Evolutionary conservation across 30 jellyfish, hydroid and myxozoan genomes (phyloP).

Genomic region (Cassiopea andromeda): DNA sequence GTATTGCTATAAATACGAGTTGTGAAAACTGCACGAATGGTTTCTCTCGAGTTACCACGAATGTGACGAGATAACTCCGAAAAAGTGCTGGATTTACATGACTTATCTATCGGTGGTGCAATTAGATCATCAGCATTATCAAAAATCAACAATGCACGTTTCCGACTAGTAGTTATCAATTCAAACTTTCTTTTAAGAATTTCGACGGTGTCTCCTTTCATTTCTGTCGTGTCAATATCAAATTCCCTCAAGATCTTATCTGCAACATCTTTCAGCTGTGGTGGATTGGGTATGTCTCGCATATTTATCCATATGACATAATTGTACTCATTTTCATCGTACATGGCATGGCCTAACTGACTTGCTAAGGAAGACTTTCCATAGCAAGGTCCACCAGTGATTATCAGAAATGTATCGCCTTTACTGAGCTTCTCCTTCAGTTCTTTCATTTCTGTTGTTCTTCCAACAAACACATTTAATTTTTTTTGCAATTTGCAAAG

Average conservation of each 20-base stretch:
- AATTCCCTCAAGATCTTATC: slow-evolving; percentile 14
- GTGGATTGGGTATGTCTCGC: slow-evolving; percentile 15
- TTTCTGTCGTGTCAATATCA: slow-evolving; percentile 9
- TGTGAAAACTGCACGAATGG: slow-evolving; percentile 20
- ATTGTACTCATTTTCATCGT: neutral
- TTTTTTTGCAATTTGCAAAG: neutral
- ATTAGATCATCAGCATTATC: slow-evolving; percentile 34
- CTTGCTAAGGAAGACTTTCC: slow-evolving; percentile 30
- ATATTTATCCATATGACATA: slow-evolving; percentile 31
- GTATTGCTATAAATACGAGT: neutral
- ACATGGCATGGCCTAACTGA: slow-evolving; percentile 22
- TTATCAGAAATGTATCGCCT: neutral
- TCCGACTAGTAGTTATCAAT: neutral
- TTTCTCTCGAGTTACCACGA: neutral
- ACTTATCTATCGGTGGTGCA: neutral
- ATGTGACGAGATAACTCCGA: neutral
- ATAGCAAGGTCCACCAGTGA: slow-evolving; percentile 42
- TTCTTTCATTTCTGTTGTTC: neutral
- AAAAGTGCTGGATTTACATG: slow-evolving; percentile 1
- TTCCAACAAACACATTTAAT: neutral
- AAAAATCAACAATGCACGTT: slow-evolving; percentile 10
- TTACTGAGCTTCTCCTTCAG: neutral
- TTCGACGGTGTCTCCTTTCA: slow-evolving; percentile 8
- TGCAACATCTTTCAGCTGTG: neutral
- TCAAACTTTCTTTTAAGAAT: neutral